Conservation (phyloP, 2,888 invertebrate genomes). For the Oligia latruncula region DNA sequence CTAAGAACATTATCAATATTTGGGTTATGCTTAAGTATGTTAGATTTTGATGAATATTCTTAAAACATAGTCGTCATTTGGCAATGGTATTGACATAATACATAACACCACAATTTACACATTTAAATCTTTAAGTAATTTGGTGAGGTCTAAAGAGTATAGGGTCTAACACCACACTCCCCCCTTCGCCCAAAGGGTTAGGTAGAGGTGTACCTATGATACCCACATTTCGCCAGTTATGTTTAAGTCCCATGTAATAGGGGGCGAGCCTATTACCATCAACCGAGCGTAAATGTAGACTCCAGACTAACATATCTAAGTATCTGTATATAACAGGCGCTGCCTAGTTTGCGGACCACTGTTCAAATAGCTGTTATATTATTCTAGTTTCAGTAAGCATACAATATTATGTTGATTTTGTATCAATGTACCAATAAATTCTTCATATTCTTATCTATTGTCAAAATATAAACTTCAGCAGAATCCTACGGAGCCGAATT, state of each 20-base stretch:
- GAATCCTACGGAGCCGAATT: slow-evolving; percentile 71
- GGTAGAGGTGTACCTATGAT: background rate
- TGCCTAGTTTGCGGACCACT: too few species aligned
- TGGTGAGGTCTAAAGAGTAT: too few species aligned
- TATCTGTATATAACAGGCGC: too few species aligned
- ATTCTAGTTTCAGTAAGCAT: too few species aligned
- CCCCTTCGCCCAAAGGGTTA: too few species aligned
- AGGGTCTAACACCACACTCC: too few species aligned
- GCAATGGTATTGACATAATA: background rate
- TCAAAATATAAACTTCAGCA: background rate
- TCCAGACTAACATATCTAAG: background rate
- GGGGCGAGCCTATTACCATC: background rate
- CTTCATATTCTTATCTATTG: background rate
- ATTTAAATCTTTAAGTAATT: too few species aligned
- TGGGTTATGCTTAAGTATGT: slow-evolving; percentile 6
- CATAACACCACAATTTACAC: too few species aligned
- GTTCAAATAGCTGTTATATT: too few species aligned
- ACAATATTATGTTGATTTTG: too few species aligned
- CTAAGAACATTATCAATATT: slow-evolving; percentile 25
- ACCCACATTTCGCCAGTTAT: background rate
- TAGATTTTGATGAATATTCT: background rate
- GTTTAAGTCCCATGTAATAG: background rate
- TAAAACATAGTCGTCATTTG: background rate
- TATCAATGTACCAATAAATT: too few species aligned
- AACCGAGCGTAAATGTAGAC: background rate